These are phyloP conservation scores for Ephestia elutella DNA, from an alignment of 1,140 invertebrate species.

Conservation along the genomic window DNA sequence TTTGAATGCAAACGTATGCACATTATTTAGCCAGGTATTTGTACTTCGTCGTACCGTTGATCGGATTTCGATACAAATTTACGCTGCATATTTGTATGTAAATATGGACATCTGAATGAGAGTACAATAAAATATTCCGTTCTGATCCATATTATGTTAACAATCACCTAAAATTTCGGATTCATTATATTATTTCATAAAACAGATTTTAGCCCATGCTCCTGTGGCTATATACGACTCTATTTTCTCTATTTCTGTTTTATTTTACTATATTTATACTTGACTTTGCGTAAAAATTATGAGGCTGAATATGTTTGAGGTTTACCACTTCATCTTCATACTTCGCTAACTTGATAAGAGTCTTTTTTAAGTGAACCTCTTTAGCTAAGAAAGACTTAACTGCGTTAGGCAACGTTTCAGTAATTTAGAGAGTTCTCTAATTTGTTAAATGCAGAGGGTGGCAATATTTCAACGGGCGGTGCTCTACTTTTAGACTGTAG, in stretches of 20 bases:
- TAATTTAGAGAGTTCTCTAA: conserved; percentile 9
- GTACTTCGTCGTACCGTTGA: not conserved
- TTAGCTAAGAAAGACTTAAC: conserved; percentile 7
- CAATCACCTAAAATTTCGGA: too few relatives aligned
- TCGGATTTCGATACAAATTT: not conserved
- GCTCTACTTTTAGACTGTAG: not conserved
- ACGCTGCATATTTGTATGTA: too few relatives aligned
- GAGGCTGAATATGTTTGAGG: not conserved
- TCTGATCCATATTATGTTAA: too few relatives aligned
- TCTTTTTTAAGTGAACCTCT: conserved; percentile 7
- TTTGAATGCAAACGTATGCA: not conserved
- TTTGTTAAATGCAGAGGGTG: conserved; percentile 9
- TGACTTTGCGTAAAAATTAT: not conserved
- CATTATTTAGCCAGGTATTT: too few relatives aligned
- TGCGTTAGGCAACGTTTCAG: conserved; percentile 8
- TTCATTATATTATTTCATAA: too few relatives aligned
- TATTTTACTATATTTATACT: too few relatives aligned
- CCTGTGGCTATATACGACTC: too few relatives aligned
- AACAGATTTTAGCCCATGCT: too few relatives aligned
- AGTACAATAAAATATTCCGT: not conserved
- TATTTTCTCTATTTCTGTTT: too few relatives aligned
- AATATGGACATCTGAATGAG: too few relatives aligned
- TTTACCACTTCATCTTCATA: too few relatives aligned
- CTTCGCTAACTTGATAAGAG: not conserved
- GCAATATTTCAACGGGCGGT: not conserved